Evolutionary conservation across 2,888 invertebrate genomes (phyloP).

Genomic region (Thereva nobilitata): DNA sequence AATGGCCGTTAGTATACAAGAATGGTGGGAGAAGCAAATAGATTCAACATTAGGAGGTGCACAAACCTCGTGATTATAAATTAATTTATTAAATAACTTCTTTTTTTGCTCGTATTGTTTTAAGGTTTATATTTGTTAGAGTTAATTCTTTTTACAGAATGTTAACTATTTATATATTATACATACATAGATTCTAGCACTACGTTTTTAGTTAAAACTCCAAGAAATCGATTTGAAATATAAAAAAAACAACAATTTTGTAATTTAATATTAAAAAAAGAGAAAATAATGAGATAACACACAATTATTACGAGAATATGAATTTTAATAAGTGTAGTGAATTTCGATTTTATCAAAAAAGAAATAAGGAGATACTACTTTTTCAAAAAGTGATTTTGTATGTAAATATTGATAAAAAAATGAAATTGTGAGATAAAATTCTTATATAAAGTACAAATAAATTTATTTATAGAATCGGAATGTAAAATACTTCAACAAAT

Average conservation of each 20-base stretch:
- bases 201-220: conserved; percentile 10
- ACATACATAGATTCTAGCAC: conserved; percentile 17
- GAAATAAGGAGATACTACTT: conserved; percentile 4
- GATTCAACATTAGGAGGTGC: conserved; percentile 40
- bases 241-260: no score
- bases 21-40: conserved; percentile 56
- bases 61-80: conserved; percentile 39
- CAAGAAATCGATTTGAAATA: conserved; percentile 21
- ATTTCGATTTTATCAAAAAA: conserved; percentile 26
- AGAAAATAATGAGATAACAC: background rate
- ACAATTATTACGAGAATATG: conserved; percentile 17
- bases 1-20: conserved; percentile 57
- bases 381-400: conserved; percentile 26
- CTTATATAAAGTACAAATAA: conserved; percentile 35
- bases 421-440: conserved; percentile 29
- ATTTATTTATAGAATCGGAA: conserved; percentile 32
- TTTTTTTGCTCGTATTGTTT: background rate
- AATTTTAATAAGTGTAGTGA: conserved; percentile 27
- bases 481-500: background rate
- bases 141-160: conserved; percentile 30
- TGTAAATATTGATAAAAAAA: conserved; percentile 30
- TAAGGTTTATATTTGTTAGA: conserved; percentile 31
- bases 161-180: conserved; percentile 34
- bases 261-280: no score
- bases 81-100: background rate